Percentiles rank a stretch among this genome's conserved stretches.
Conservation (phyloP, 2,797 vertebrate genomes). For the Macropodus opercularis region DNA sequence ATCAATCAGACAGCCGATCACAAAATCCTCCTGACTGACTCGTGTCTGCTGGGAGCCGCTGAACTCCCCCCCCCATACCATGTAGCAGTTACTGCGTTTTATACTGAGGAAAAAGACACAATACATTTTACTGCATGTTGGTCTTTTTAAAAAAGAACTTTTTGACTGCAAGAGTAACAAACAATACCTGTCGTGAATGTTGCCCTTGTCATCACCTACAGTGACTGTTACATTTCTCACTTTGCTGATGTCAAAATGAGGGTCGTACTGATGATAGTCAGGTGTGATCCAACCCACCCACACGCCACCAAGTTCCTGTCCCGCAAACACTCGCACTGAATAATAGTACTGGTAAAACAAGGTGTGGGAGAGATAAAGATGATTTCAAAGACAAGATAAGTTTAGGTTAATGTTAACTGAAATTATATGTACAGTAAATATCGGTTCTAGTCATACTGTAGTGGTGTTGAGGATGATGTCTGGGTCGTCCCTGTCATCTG, state of each 20-base stretch:
- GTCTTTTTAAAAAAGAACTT: background rate
- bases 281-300: slow-evolving; percentile 97
- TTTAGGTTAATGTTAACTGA: background rate
- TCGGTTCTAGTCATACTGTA: slow-evolving; percentile 78
- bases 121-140: background rate
- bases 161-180: background rate
- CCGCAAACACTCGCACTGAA: slow-evolving; percentile 90
- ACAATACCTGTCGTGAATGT: slow-evolving; percentile 91
- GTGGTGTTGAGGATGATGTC: slow-evolving; percentile 95
- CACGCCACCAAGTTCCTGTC: slow-evolving; percentile 90
- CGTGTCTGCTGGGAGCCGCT: slow-evolving; percentile 89
- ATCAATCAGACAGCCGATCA: slow-evolving; percentile 93
- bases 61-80: slow-evolving; percentile 95
- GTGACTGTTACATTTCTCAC: slow-evolving; percentile 93
- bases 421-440: background rate
- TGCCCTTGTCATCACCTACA: slow-evolving; percentile 92
- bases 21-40: slow-evolving; percentile 89
- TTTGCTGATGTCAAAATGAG: slow-evolving; percentile 89
- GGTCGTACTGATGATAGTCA: slow-evolving; percentile 93
- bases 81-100: slow-evolving; percentile 96
- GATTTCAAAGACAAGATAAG: background rate
- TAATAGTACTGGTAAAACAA: slow-evolving; percentile 88
- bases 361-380: background rate
- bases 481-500: slow-evolving; percentile 90
- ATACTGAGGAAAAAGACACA: slow-evolving; percentile 77